Evolutionary conservation across 2,797 vertebrate species (phyloP).

Genomic region (Myiothlypis chrysogaster): DNA sequence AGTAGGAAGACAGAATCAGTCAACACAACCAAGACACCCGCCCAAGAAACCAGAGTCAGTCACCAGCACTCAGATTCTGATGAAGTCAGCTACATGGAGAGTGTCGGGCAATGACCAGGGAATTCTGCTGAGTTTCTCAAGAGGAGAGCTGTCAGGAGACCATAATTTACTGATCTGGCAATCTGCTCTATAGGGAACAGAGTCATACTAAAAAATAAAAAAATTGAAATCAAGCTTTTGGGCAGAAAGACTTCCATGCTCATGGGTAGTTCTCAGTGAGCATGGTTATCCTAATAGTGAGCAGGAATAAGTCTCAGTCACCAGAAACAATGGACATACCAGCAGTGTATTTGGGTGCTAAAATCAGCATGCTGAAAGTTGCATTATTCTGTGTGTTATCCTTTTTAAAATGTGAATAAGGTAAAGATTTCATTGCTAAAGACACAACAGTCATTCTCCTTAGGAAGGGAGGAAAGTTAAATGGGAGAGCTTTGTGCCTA

Average conservation of each 20-base stretch:
- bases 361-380: not conserved
- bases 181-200: not conserved
- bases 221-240: not conserved
- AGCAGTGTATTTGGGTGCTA: not conserved
- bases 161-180: not conserved
- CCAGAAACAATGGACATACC: not conserved
- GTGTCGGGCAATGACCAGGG: not conserved
- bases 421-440: not conserved
- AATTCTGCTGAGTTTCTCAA: not conserved
- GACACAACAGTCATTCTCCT: not conserved
- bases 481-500: not conserved
- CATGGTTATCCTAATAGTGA: not conserved
- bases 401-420: not conserved
- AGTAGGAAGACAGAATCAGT: not conserved
- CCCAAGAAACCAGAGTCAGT: not conserved
- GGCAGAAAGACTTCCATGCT: not conserved
- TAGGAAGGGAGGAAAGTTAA: rapidly evolving
- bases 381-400: not conserved
- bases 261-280: not conserved
- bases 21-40: not conserved
- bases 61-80: not conserved
- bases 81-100: not conserved
- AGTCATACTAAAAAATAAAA: not conserved
- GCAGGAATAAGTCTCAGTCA: not conserved
- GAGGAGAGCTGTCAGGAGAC: not conserved